Base-by-base conservation (phyloP, 1,140 invertebrate species). In the Diachasma alloeum region DNA sequence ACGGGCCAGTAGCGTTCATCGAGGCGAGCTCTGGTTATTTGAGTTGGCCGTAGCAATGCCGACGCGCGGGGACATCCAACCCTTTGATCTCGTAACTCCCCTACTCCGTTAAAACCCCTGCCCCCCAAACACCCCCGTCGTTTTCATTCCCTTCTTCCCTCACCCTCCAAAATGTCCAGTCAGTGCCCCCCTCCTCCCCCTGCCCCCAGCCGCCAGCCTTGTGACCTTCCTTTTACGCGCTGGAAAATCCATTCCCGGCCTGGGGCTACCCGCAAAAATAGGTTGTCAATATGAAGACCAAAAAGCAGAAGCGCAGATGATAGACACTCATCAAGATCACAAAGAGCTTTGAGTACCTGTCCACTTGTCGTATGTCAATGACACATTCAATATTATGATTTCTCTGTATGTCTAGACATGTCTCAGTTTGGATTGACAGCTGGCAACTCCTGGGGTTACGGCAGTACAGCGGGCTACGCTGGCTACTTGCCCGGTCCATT, bases 401-500 rank as follows among this genome's bases (percentile, higher is more conserved):
- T 68, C 8, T 76, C 36, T 72, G 39, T 44, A 31, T 19, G 31
- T 36, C 17, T 87, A 95, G 94, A 94, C 87, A 94, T 95, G 93
- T 92, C 93, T 66, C 93, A 95, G 87, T 95, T 95, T 83, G 93
- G 94, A 48, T 86, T 95, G 86, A 93, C 94, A 82, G 94, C 94
- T 77, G 92, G 94, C 76, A 95, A 96, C 84, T 94, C 94, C 3
- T 96, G 95, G 95, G 94, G 95, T 46, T 96, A 96, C 83, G 92
- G 94, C 4, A 93, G 94, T n/a, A 93, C 94, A 10, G 93, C 93
- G 17, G 94, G 94, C 3, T 96, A 96, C 85, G 94, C 94, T 0
- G 93, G 94, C 0, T 96, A 96, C 82, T 91, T 94, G 80, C 92
- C 93, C 24, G 91, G 92, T 44, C 86, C 90, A 36, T 81, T 91